Evolutionary conservation across 2,797 vertebrate genomes (phyloP).

Genomic region (Somateria mollissima): DNA sequence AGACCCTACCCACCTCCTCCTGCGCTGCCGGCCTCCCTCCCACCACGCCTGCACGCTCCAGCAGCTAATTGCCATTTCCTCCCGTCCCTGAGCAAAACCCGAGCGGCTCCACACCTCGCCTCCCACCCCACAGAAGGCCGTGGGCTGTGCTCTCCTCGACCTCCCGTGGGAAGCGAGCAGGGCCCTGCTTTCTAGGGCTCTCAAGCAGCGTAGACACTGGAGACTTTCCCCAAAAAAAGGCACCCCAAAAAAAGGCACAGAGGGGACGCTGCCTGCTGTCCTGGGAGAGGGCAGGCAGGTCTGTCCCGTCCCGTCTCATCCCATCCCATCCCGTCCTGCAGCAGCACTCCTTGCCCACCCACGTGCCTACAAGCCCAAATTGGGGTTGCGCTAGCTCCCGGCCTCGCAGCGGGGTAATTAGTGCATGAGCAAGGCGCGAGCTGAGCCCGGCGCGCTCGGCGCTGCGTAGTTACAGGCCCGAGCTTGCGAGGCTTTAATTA

Average conservation of each 20-base stretch:
- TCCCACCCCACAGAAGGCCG: not conserved
- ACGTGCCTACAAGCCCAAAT: not conserved
- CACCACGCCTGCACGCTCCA: not conserved
- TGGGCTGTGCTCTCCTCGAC: too few relatives aligned
- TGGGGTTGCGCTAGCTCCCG: slow-evolving; percentile 36
- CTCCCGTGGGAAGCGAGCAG: too few relatives aligned
- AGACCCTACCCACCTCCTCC: fast-evolving
- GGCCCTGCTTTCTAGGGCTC: too few relatives aligned
- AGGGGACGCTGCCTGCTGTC: not conserved
- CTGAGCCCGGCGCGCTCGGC: not conserved
- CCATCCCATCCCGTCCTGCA: not conserved
- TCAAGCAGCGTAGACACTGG: too few relatives aligned
- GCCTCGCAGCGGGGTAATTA: slow-evolving; percentile 47
- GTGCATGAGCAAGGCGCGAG: slow-evolving; percentile 31
- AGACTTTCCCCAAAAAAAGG: too few relatives aligned
- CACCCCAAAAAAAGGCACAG: not conserved
- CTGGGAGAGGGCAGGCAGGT: too few relatives aligned
- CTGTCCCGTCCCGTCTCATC: too few relatives aligned
- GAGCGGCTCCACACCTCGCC: fast-evolving
- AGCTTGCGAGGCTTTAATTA: slow-evolving; percentile 62
- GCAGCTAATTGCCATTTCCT: not conserved
- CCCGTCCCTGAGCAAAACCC: slow-evolving; percentile 1
- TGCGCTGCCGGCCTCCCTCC: not conserved
- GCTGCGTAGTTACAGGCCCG: slow-evolving; percentile 1
- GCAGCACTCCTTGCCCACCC: not conserved